Evolutionary conservation across 2,113 vertebrate genomes (phyloP).

Genomic region (Clarias batrachus): DNA sequence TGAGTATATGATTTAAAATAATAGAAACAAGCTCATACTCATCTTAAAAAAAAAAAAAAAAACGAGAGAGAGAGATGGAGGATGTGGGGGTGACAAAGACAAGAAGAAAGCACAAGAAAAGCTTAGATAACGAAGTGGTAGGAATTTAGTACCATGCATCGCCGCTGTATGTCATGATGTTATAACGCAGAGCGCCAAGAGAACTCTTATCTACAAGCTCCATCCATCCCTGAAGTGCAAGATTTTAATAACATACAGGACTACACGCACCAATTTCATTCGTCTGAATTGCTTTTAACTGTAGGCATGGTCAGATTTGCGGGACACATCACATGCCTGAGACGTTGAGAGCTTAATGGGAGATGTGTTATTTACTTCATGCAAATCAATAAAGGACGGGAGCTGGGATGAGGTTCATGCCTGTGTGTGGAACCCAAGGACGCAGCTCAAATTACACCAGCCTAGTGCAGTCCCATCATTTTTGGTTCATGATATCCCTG

Average conservation of each 20-base stretch:
- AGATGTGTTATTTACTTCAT: constrained; percentile 27
- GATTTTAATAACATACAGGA: not conserved
- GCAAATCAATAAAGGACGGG: constrained; percentile 1
- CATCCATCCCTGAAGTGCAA: not conserved
- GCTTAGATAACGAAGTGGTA: constrained; percentile 27
- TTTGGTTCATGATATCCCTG: not conserved
- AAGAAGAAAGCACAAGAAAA: constrained; percentile 17
- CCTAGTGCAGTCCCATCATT: not conserved
- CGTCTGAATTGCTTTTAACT: not conserved
- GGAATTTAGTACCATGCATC: constrained; percentile 33
- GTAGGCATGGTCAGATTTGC: constrained; percentile 8
- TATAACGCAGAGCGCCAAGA: not conserved
- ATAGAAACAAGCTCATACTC: no score
- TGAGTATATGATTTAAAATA: no score
- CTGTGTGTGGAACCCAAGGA: not conserved
- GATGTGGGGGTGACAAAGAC: constrained; percentile 12
- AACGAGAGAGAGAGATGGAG: not conserved
- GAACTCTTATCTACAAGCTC: constrained; percentile 16
- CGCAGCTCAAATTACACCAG: not conserved
- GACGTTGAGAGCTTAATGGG: constrained; percentile 4
- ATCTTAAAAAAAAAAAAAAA: not conserved
- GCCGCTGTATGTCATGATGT: constrained; percentile 18
- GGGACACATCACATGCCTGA: not conserved
- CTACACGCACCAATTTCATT: not conserved
- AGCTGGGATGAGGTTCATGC: not conserved